Evolutionary conservation across 2,113 vertebrate species (phyloP).

Genomic region (Todiramphus chloris): DNA sequence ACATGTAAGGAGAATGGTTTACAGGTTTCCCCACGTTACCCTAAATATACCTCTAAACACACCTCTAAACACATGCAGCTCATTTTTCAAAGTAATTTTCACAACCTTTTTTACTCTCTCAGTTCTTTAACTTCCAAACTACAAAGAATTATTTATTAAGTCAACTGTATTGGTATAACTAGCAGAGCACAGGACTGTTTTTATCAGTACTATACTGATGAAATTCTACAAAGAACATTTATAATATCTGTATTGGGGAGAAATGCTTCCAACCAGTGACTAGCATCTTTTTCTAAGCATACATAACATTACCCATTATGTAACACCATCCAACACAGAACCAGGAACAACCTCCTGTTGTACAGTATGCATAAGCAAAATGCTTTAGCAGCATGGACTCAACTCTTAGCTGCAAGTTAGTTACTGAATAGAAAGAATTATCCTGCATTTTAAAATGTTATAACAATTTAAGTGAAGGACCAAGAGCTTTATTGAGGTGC

Average conservation of each 20-base stretch:
- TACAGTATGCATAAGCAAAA: neutral
- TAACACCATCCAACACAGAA: neutral
- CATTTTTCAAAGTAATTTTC: neutral
- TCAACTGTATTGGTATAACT: neutral
- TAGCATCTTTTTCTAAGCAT: no score
- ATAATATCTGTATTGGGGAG: neutral
- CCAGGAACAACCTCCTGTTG: neutral
- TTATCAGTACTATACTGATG: neutral
- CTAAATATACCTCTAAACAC: neutral
- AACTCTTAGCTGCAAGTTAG: neutral
- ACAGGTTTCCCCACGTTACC: neutral
- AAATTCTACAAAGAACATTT: neutral
- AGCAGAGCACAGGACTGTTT: neutral
- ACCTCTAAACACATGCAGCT: neutral
- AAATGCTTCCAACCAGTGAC: no score
- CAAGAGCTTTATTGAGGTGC: neutral
- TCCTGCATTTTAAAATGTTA: neutral
- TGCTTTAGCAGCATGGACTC: neutral
- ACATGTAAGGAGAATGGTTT: neutral
- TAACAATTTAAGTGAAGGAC: neutral
- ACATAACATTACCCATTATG: rapidly evolving
- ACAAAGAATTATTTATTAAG: neutral
- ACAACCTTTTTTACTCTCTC: neutral
- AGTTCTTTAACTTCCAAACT: neutral
- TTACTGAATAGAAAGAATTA: neutral